Evolutionary conservation across 2,113 vertebrate species (phyloP).

Genomic region (Myotis brandtii): DNA sequence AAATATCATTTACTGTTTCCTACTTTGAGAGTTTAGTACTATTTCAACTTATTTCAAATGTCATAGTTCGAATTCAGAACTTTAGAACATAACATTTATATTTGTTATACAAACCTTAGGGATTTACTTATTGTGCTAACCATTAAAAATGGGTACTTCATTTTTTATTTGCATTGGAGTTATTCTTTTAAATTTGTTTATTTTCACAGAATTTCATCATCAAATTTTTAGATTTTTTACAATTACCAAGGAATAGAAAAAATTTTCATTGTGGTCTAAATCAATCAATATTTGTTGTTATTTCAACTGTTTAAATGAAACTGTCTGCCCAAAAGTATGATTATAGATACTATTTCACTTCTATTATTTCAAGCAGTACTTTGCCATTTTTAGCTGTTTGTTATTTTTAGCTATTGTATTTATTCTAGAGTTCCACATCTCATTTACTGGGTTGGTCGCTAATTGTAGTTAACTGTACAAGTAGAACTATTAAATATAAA

Average conservation of each 20-base stretch:
- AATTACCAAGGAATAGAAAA: constrained; percentile 65
- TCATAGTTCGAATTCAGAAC: constrained; percentile 60
- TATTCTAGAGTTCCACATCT: constrained; percentile 53
- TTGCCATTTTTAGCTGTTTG: constrained; percentile 62
- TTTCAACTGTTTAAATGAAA: constrained; percentile 75
- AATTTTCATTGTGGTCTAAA: constrained; percentile 67
- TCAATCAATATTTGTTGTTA: constrained; percentile 64
- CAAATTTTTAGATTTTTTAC: constrained; percentile 49
- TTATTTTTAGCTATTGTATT: constrained; percentile 58
- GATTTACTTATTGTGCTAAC: constrained; percentile 79
- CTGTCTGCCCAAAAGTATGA: constrained; percentile 62
- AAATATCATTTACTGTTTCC: background rate
- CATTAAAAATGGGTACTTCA: constrained; percentile 56
- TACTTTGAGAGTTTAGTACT: background rate
- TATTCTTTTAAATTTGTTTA: constrained; percentile 70
- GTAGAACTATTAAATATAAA: constrained; percentile 66
- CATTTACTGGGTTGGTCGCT: constrained; percentile 63
- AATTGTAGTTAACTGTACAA: constrained; percentile 64
- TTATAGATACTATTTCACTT: constrained; percentile 56
- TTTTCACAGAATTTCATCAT: constrained; percentile 77
- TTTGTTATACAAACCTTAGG: constrained; percentile 44
- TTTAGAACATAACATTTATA: constrained; percentile 52
- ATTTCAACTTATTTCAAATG: constrained; percentile 53
- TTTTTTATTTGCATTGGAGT: constrained; percentile 71
- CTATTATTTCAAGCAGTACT: constrained; percentile 54